Percentiles rank a stretch among this genome's conserved stretches.
Evolutionary conservation across 2,113 vertebrate species (phyloP).

Genomic region (Hemicordylus capensis): DNA sequence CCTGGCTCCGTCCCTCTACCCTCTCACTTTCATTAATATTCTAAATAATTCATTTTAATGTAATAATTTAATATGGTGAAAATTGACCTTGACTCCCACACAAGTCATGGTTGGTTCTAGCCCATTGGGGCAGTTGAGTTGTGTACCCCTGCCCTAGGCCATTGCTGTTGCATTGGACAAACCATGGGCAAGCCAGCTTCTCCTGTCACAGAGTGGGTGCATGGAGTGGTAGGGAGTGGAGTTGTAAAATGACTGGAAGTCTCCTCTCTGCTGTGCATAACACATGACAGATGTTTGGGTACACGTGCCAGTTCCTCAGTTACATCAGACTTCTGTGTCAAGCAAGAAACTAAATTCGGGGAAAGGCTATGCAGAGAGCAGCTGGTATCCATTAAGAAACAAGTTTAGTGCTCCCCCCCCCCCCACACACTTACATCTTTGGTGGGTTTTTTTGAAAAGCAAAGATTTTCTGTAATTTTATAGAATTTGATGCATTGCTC

Average conservation of each 20-base stretch:
- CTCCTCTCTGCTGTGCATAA: not conserved
- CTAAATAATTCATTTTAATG: too few relatives aligned
- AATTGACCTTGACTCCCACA: too few relatives aligned
- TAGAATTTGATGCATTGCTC: conserved; percentile 92
- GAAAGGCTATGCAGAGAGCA: not conserved
- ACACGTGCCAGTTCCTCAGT: not conserved
- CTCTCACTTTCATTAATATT: too few relatives aligned
- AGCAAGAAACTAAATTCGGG: not conserved
- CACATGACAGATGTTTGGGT: not conserved
- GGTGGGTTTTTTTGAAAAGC: not conserved
- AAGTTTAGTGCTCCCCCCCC: not conserved
- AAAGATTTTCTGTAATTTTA: conserved; percentile 47
- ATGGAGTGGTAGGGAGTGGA: not conserved
- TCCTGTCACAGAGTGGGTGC: not conserved
- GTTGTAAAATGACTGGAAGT: not conserved
- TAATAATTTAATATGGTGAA: too few relatives aligned
- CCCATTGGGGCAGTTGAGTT: too few relatives aligned
- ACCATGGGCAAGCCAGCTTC: not conserved
- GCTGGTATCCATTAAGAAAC: not conserved
- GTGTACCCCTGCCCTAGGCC: too few relatives aligned
- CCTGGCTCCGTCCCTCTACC: too few relatives aligned
- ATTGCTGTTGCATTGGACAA: not conserved
- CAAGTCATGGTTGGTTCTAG: too few relatives aligned
- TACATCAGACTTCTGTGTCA: not conserved
- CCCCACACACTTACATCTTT: not conserved